These are phyloP conservation scores for Sycobia sp. DNA, from an alignment of 1,140 invertebrate species.

Conservation along the genomic window DNA sequence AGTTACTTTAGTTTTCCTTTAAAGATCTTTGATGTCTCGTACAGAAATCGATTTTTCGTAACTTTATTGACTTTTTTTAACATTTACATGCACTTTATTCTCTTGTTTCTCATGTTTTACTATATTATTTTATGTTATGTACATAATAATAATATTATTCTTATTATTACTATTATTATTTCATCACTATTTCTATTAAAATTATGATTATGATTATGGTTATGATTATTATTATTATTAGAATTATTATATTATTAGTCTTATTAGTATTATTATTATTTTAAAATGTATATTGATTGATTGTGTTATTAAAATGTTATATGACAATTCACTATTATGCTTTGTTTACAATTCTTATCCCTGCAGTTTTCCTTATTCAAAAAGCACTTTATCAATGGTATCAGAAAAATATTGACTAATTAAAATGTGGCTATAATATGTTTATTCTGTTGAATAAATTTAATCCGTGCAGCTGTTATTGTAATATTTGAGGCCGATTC, in stretches of 20 bases:
- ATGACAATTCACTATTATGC: constrained; percentile 55
- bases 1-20: constrained; percentile 22
- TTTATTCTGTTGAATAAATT: too few species aligned
- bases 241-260: constrained; percentile 10
- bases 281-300: constrained; percentile 51
- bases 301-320: constrained; percentile 57
- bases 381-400: constrained; percentile 32
- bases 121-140: constrained; percentile 51
- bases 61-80: constrained; percentile 1
- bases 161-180: constrained; percentile 12
- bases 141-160: constrained; percentile 33
- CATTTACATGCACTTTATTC: too few species aligned
- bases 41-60: constrained; percentile 14
- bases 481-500: neutral
- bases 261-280: constrained; percentile 23
- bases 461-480: too few species aligned
- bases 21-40: neutral
- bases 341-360: constrained; percentile 54
- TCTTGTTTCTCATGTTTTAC: constrained; percentile 25
- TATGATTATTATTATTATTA: constrained; percentile 14
- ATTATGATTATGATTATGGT: constrained; percentile 16
- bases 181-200: constrained; percentile 4
- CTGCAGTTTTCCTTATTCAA: constrained; percentile 44
- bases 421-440: too few species aligned
- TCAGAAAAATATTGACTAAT: neutral